Evolutionary conservation across 37 sponge, comb jelly and placozoan genomes (phyloP), one percentile per base, ranked within the genome.

Genomic region (Amphimedon queenslandica): DNA sequence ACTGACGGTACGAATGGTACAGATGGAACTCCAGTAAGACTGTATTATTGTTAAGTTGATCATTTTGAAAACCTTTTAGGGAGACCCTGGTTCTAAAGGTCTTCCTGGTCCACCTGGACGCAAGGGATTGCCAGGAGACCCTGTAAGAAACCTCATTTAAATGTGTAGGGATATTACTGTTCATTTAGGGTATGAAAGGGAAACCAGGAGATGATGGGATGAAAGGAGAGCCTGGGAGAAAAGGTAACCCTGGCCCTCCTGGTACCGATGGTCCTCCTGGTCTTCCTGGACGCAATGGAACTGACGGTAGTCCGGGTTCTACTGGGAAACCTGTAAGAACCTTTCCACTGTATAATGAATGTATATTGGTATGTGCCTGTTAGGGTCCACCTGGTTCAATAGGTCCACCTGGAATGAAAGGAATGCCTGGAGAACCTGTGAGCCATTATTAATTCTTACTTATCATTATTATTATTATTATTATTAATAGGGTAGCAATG

Each of bases 71-170:
- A 18, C 13, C 13, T 47, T 47, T 47, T 47, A 47, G 53, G 61
- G 61, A 6, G 28, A 11, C 21, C 21, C 61, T 60, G 61, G 61
- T 60, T 60, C 61, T 25, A 25, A 60, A 25, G 61, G 61, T n/a
- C 27, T n/a, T 60, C 61, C 61, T 60, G 61, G 61, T n/a, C 61
- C 61, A 60, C 61, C 53, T 47, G 53, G 53, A 47, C 8, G 53
- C 8, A 47, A 47, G 13, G 53, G 53, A 47, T 47, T 47, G 8
- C 53, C 53, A 18, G 53, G 8, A 47, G 13, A 13, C 13, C 13
- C 13, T 47, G n/a, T n/a, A n/a, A n/a, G n/a, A n/a, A n/a, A n/a
- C n/a, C n/a, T n/a, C n/a, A n/a, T n/a, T n/a, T 47, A 8, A 8
- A 47, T 47, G 8, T 47, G 51, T 47, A 47, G 51, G 51, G 51